phyloP scores from a whole-genome alignment of 2,888 invertebrate species.

The Trichopria drosophilae region DNA sequence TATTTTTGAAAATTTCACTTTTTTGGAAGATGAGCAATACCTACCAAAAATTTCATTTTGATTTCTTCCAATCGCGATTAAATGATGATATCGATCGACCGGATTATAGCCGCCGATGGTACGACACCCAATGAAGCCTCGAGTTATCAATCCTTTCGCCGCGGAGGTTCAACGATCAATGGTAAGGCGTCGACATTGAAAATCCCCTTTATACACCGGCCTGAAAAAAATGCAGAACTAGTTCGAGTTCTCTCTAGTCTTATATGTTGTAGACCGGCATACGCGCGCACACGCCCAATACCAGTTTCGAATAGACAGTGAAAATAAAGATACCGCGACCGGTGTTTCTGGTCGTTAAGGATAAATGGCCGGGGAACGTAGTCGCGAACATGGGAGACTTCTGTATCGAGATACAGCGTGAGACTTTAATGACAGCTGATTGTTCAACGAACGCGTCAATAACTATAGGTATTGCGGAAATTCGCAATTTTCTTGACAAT shows the following conservation, averaged over 20 bases:
- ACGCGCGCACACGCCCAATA: constrained; percentile 21
- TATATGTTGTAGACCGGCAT: constrained; percentile 36
- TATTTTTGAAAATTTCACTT: neutral
- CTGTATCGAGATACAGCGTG: neutral
- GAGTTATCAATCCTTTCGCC: constrained; percentile 37
- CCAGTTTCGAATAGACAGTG: constrained; percentile 36
- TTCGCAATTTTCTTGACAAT: too few species aligned
- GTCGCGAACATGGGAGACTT: neutral
- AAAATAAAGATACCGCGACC: constrained; percentile 39
- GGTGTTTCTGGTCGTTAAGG: constrained; percentile 37
- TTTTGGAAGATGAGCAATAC: constrained; percentile 32
- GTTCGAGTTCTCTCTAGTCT: constrained; percentile 53
- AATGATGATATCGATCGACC: constrained; percentile 19
- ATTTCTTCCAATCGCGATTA: too few species aligned
- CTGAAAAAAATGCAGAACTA: constrained; percentile 54
- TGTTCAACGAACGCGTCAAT: too few species aligned
- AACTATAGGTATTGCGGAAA: too few species aligned
- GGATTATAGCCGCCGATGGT: too few species aligned
- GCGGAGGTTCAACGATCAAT: constrained; percentile 46
- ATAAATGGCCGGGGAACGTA: constrained; percentile 24
- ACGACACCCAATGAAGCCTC: constrained; percentile 4
- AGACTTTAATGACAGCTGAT: constrained; percentile 17
- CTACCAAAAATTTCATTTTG: constrained; percentile 49
- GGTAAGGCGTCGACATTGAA: constrained; percentile 53
- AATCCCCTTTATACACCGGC: constrained; percentile 56